Evolutionary conservation across 1,140 invertebrate genomes (phyloP).

Genomic region (Musca vetustissima): DNA sequence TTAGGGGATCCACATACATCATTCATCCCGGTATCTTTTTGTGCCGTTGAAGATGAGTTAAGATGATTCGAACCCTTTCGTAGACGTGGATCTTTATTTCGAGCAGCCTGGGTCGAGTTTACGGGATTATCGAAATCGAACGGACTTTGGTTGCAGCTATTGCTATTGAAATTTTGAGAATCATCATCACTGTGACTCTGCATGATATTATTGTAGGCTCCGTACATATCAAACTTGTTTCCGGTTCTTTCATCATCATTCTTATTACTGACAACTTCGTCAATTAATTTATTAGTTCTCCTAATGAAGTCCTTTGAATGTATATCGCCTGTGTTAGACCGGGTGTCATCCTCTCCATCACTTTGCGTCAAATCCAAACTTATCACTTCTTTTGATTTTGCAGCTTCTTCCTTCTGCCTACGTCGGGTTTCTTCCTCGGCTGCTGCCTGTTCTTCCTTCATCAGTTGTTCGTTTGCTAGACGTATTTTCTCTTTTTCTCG

Average conservation of each 20-base stretch:
- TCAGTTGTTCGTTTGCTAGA: conserved; percentile 52
- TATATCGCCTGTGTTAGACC: background rate
- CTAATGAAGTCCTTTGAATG: too few relatives aligned
- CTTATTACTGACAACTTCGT: background rate
- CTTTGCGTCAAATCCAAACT: conserved; percentile 7
- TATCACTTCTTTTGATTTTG: background rate
- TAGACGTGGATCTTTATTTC: conserved; percentile 43
- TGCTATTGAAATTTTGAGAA: background rate
- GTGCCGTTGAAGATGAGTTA: background rate
- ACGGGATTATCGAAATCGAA: conserved; percentile 16
- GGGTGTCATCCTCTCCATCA: conserved; percentile 33
- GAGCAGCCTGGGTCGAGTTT: conserved; percentile 28
- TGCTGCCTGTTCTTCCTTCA: conserved; percentile 42
- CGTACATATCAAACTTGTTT: background rate
- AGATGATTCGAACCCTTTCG: conserved; percentile 4
- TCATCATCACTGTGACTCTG: background rate
- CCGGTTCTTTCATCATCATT: background rate
- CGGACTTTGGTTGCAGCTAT: conserved; percentile 16
- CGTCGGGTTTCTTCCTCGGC: conserved; percentile 21
- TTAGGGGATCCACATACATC: background rate
- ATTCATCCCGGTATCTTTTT: background rate
- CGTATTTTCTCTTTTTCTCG: conserved; percentile 57
- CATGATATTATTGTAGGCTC: background rate
- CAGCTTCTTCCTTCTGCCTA: conserved; percentile 12
- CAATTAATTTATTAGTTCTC: conserved; percentile 16